Base-by-base conservation (phyloP, 1,140 invertebrate species). In the Rhopalosiphum maidis region DNA sequence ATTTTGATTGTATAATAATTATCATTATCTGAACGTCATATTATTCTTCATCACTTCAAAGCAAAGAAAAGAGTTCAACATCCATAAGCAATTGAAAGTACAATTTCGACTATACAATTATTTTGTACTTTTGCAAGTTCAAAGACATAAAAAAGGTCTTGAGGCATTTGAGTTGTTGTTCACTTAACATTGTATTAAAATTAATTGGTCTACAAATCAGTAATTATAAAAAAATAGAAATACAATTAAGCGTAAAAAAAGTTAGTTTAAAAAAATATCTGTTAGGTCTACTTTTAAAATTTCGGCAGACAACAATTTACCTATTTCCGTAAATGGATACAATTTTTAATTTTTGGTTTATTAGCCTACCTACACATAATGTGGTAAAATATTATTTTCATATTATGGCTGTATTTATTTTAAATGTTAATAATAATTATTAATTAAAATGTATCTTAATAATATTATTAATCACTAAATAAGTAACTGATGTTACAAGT, bases 171-270 rank as follows among this genome's bases (percentile, higher is more conserved):
- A 92, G 54, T 91, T 77, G 54, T 91, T 83, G n/a, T 92, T 82
- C 68, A 83, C 21, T 51, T 92, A 83, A 82, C 90, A 83, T 83
- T 83, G 51, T 35, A 41, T 83, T 25, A 92, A 83, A 54, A 55
- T 83, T 86, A 93, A 93, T 93, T 93, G 77, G 77, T 86, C 91
- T 93, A 93, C 35, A 83, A 86, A 85, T 85, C n/a, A 54, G 48
- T 85, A 54, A 60, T 85, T 86, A 93, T 93, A 93, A 93, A 93
- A 89, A 93, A 93, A 93, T 93, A 93, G 46, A 85, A 85, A 85
- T 93, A 93, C 91, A 93, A 93, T 83, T 93, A 93, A 85, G 91
- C 91, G 48, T 93, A 85, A 93, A 93, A 91, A 93, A 93, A 41
- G 43, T 85, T 86, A 85, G 51, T 51, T 93, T 93, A 85, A 93